Conservation (phyloP, 2,797 vertebrate genomes). For the Pelobates cultripes region DNA sequence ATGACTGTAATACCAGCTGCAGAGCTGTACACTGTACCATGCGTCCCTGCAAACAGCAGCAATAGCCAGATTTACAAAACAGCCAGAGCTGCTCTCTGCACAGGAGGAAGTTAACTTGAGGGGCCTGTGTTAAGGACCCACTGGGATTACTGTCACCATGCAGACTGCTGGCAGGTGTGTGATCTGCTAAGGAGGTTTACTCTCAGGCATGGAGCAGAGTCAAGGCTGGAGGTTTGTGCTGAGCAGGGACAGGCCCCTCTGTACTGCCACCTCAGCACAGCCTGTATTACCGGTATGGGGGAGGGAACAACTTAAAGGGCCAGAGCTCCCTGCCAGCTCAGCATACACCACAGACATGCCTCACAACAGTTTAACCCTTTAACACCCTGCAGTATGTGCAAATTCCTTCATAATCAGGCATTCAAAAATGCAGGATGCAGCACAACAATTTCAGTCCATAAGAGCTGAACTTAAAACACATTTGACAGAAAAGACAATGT, state of each 20-base stretch:
- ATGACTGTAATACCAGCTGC: no score
- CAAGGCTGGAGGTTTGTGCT: slow-evolving; percentile 32
- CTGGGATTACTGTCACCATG: slow-evolving; percentile 7
- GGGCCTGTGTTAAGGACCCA: neutral
- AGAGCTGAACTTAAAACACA: no score
- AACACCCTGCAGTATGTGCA: neutral
- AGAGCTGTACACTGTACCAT: no score
- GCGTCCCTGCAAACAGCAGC: no score
- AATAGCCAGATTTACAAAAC: no score
- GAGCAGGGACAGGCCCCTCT: slow-evolving; percentile 51
- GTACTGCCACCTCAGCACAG: slow-evolving; percentile 71
- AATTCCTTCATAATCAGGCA: neutral
- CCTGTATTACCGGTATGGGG: slow-evolving; percentile 61
- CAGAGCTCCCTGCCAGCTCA: slow-evolving; percentile 52
- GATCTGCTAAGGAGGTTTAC: slow-evolving; percentile 22
- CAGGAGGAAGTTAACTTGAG: slow-evolving; percentile 4
- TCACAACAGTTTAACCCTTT: neutral
- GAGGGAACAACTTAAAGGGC: slow-evolving; percentile 64
- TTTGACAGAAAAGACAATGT: no score
- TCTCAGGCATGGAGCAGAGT: slow-evolving; percentile 17
- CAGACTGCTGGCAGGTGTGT: slow-evolving; percentile 25
- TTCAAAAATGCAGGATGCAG: neutral
- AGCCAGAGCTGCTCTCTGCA: neutral
- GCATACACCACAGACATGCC: slow-evolving; percentile 13
- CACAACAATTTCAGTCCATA: neutral